Base-by-base conservation (phyloP, 2,888 invertebrate species). In the Drosophila suboccidentalis region DNA sequence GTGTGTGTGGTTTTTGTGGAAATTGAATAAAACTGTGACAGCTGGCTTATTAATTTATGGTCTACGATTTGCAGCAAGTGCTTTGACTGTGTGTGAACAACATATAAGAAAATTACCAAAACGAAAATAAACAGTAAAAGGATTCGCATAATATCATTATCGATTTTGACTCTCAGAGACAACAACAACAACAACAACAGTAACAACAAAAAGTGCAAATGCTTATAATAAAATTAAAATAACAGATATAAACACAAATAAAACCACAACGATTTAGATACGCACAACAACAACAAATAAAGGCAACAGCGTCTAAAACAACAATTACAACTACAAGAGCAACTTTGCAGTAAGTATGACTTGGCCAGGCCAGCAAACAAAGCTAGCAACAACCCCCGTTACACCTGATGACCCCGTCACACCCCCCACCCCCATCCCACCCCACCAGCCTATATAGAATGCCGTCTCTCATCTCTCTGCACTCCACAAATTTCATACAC, bases 291-390 rank as follows among this genome's bases (percentile, higher is more conserved):
- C 39, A 57, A 50, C 47, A 29, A 57, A 57, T 19, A 54, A 66
- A 58, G 62, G 36, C 38, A 53, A 39, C 17, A 78, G 39, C 17
- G 26, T 29, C 26, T 4, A 29, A 62, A 19, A 19, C 19, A 19
- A 19, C n/a, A 59, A 61, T 58, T 71, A 65, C 19, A 77, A 49
- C 32, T 68, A 62, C 53, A 77, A 54, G 49, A 65, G 53, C 49
- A 72, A 66, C 62, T 76, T 86, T 87, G 86, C 89, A 87, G 90
- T 90, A 90, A 90, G 90, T 88, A 90, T 73, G 53, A 73, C 68
- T 60, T 61, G 64, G 53, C 46, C 46, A 47, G 66, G 64, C 64
- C 47, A 47, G 36, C 46, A 46, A 41, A 26, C 26, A 26, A 53
- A 39, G 47, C 41, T 43, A 41, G 60, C 60, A 71, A 39, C 64